phyloP scores from a whole-genome alignment of 2,888 invertebrate species.

The Drosophila peninsularis region DNA sequence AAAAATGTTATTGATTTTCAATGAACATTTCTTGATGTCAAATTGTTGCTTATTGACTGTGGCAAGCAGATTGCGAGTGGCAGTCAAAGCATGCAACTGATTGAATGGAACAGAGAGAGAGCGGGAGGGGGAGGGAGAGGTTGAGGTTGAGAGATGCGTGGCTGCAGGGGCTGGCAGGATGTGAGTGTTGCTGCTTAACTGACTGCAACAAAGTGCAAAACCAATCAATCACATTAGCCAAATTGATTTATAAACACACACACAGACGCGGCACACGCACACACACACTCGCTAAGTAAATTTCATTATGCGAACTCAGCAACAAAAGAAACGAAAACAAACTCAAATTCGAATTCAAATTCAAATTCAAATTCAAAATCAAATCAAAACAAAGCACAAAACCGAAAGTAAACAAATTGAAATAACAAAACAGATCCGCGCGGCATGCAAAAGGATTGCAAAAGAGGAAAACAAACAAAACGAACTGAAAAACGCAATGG shows the following conservation, averaged over 20 bases:
- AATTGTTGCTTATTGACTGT: not conserved
- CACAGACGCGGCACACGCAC: constrained; percentile 43
- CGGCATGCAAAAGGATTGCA: constrained; percentile 21
- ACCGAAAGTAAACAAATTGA: constrained; percentile 30
- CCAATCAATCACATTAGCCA: constrained; percentile 67
- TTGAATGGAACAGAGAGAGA: not conserved
- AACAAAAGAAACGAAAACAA: constrained; percentile 13
- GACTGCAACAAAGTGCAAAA: constrained; percentile 31
- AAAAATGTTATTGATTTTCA: not conserved
- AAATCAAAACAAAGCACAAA: constrained; percentile 26
- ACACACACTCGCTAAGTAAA: constrained; percentile 13
- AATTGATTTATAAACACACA: constrained; percentile 74
- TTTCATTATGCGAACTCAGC: constrained; percentile 39
- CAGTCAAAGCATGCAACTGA: not conserved
- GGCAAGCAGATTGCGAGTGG: constrained; percentile 1
- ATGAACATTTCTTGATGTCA: not conserved
- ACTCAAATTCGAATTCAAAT: constrained; percentile 35
- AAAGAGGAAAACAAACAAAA: constrained; percentile 28
- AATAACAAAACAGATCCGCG: constrained; percentile 47
- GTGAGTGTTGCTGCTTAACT: constrained; percentile 14
- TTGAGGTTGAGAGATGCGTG: not conserved
- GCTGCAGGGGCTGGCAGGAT: constrained; percentile 1
- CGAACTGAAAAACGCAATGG: not conserved
- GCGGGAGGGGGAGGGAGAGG: not conserved
- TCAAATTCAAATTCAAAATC: constrained; percentile 37